These are phyloP conservation scores for Polypterus senegalus DNA, from an alignment of 2,113 vertebrate genomes.

Conservation along the genomic window DNA sequence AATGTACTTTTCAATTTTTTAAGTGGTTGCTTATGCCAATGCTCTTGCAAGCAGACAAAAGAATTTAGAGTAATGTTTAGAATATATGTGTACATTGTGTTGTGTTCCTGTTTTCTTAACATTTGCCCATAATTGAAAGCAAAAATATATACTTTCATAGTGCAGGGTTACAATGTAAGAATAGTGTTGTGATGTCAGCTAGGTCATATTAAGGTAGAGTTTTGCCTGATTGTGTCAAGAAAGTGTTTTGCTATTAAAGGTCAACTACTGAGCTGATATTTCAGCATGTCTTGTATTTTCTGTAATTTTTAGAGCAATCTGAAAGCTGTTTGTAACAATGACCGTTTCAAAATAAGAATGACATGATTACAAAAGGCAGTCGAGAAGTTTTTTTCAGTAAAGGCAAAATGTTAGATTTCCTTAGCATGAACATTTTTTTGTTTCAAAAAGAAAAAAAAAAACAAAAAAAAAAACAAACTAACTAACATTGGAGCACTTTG, in stretches of 20 bases:
- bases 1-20: too few relatives aligned
- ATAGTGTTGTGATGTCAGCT: too few relatives aligned
- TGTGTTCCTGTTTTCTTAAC: too few relatives aligned
- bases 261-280: constrained; percentile 7
- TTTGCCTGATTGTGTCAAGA: constrained; percentile 2
- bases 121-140: too few relatives aligned
- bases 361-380: constrained; percentile 3
- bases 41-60: too few relatives aligned
- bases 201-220: too few relatives aligned
- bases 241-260: constrained; percentile 7
- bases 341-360: not conserved
- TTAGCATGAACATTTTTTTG: not conserved
- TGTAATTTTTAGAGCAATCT: not conserved
- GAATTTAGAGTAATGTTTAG: too few relatives aligned
- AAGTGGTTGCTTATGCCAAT: too few relatives aligned
- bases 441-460: not conserved
- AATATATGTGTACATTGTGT: too few relatives aligned
- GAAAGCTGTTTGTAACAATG: constrained; percentile 5
- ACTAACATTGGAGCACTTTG: too few relatives aligned
- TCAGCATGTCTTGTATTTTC: not conserved
- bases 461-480: not conserved
- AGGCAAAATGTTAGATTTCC: not conserved
- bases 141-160: too few relatives aligned
- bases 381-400: not conserved
- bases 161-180: too few relatives aligned